Percentiles rank a stretch among this genome's conserved stretches.
These are phyloP conservation scores for Penaeus monodon DNA, from an alignment of 2,888 invertebrate species.

Conservation along the genomic window DNA sequence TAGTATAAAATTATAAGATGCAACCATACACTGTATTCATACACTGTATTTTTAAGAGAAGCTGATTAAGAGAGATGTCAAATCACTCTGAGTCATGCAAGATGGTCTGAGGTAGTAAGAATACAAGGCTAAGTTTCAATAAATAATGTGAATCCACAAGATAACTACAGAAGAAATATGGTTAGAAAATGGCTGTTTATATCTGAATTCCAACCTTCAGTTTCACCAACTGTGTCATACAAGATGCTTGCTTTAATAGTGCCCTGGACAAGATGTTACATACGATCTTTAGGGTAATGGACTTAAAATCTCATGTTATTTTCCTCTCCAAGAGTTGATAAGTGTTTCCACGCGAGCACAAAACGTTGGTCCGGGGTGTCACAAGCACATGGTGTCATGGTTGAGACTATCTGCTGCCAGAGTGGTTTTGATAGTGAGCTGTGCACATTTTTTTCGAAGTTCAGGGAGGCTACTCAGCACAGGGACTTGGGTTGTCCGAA, in stretches of 20 bases:
- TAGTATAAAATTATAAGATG: too few species aligned
- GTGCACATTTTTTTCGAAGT: background rate
- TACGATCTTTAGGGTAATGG: background rate
- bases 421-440: slow-evolving; percentile 8
- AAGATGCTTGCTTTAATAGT: background rate
- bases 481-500: slow-evolving; percentile 13
- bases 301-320: background rate
- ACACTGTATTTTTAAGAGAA: too few species aligned
- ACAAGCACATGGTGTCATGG: slow-evolving; percentile 10
- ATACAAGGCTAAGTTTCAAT: slow-evolving; percentile 1
- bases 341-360: background rate
- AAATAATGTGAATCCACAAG: background rate
- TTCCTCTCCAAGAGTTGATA: background rate
- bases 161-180: background rate
- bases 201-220: background rate
- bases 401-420: slow-evolving; percentile 2
- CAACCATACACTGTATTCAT: too few species aligned
- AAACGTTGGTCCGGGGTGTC: background rate
- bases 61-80: too few species aligned
- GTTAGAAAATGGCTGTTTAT: background rate
- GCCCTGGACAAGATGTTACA: background rate
- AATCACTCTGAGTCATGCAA: too few species aligned
- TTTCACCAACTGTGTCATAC: too few species aligned
- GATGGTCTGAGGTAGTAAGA: background rate
- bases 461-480: slow-evolving; percentile 27